Evolutionary conservation across 1,140 invertebrate species (phyloP), one percentile per base, ranked within the genome.

Genomic region (Orchesella cincta): DNA sequence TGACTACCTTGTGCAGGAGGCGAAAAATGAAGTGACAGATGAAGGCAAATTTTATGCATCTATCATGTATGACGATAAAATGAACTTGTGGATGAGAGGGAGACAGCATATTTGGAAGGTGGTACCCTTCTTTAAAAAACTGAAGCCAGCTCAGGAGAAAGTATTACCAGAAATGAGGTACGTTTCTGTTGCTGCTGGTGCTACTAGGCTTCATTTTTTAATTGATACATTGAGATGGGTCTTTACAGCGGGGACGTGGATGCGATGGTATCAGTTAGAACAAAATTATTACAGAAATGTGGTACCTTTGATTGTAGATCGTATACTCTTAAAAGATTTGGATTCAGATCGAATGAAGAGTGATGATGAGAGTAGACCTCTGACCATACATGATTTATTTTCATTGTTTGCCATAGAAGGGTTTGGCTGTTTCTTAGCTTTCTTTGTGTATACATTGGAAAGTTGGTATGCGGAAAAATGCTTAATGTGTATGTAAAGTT

Each of bases 261-360:
- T 71, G 34, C 12, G 67, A 31, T 71, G 67, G 67, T 71, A 36
- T 16, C 18, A 71, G 3, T 36, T 71, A 18, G 67, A 71, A 23
- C 29, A 71, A 31, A 71, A 71, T 23, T 71, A 71, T 26, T 71
- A 71, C 26, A 71, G 31, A 36, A 34, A 31, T 71, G 67, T 71
- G 2, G 67, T 29, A 2, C 67, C 67, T 12, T 28, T 20, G 5
- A 34, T 71, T 20, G 67, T 26, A 8, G 34, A 5, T n/a, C 5
- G 26, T 57, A 57, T 14, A 5, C 3, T 57, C 3, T 5, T 18
- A 5, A 23, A 26, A n/a, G 46, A 51, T 51, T n/a, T 12, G 46
- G 46, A 51, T 12, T 12, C n/a, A 51, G 46, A 51, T n/a, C 54
- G 54, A 5, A 5, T 5, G 26, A 5, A 18, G 39, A 46, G 39